phyloP scores from a whole-genome alignment of 2,888 invertebrate species.

The Andricus quercusramuli region DNA sequence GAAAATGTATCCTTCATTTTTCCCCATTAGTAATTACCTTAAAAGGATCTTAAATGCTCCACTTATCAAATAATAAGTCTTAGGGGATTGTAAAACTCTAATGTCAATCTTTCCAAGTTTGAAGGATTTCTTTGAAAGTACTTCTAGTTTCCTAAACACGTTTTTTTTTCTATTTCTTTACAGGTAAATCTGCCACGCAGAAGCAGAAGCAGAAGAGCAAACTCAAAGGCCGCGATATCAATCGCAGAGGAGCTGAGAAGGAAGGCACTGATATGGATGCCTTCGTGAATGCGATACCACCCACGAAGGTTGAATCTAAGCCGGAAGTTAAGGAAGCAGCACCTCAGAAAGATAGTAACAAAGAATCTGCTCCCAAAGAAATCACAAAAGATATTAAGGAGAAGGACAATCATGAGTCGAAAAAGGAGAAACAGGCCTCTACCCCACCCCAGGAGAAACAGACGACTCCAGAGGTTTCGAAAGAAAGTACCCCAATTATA shows the following conservation, averaged over 20 bases:
- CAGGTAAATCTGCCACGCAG: constrained; percentile 74
- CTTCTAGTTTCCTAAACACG: not conserved
- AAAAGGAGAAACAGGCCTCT: constrained; percentile 60
- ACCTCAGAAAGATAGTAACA: constrained; percentile 58
- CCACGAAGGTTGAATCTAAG: constrained; percentile 47
- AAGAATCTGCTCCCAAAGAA: constrained; percentile 54
- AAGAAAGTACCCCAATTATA: constrained; percentile 54
- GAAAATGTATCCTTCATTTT: not conserved
- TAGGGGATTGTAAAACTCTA: not conserved
- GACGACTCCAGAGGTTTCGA: constrained; percentile 53
- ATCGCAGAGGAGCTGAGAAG: constrained; percentile 81
- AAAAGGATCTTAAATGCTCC: not conserved
- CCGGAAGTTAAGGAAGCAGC: constrained; percentile 55
- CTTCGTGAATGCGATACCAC: constrained; percentile 75
- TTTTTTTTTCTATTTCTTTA: not conserved
- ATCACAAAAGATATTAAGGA: constrained; percentile 66
- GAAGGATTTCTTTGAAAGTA: not conserved
- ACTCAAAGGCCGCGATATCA: constrained; percentile 80
- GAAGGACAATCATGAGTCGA: constrained; percentile 67
- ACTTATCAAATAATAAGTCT: not conserved
- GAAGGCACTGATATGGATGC: constrained; percentile 84
- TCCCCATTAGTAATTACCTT: not conserved
- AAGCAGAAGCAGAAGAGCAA: constrained; percentile 80
- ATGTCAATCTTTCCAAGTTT: not conserved
- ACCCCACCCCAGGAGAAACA: constrained; percentile 44